These are phyloP conservation scores for Linurgus olivaceus DNA, from an alignment of 2,797 vertebrate species.

Conservation along the genomic window DNA sequence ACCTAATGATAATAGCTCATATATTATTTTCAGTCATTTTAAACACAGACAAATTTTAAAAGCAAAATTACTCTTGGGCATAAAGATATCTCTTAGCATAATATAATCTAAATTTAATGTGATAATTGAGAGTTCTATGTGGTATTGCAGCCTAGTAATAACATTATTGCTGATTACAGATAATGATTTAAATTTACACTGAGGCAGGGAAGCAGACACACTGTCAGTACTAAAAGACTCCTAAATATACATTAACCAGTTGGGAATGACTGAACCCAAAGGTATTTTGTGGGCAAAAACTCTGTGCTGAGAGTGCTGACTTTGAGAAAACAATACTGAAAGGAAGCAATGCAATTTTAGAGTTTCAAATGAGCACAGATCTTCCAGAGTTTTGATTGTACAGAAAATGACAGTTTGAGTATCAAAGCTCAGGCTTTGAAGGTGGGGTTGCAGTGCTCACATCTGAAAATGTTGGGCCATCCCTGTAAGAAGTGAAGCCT, in stretches of 20 bases:
- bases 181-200: slow-evolving; percentile 39
- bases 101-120: slow-evolving; percentile 35
- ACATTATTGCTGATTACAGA: slow-evolving; percentile 30
- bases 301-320: not conserved
- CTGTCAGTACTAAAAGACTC: not conserved
- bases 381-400: not conserved
- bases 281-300: not conserved
- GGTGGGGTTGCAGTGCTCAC: not conserved
- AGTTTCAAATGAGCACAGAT: not conserved
- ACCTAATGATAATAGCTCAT: not conserved
- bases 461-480: not conserved
- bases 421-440: not conserved
- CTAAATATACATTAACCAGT: not conserved
- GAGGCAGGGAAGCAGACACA: not conserved
- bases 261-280: not conserved
- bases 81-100: slow-evolving; percentile 13
- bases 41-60: slow-evolving; percentile 12
- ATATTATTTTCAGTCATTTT: not conserved
- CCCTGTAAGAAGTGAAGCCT: not conserved
- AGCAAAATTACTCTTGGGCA: not conserved
- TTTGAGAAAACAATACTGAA: not conserved
- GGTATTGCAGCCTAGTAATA: slow-evolving; percentile 22
- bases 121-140: slow-evolving; percentile 49
- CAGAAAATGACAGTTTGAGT: not conserved
- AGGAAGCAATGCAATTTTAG: not conserved